Base-by-base conservation (phyloP, 2,797 vertebrate species). In the Sebastes matsubarae region DNA sequence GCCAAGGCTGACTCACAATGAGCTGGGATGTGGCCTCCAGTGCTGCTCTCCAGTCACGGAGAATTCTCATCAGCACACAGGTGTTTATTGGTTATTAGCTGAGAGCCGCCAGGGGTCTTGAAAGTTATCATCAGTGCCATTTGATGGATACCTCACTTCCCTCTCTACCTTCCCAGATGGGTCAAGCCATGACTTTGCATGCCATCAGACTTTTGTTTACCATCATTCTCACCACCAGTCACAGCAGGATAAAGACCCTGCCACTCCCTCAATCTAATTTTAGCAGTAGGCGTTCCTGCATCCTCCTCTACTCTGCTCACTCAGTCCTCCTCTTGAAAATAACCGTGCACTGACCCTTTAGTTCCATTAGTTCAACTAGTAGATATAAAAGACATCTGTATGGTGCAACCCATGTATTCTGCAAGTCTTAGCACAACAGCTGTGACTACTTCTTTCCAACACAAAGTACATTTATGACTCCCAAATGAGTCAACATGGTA, bases 231-330 rank as follows among this genome's bases (percentile, higher is more conserved):
- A n/a, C 9, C 9, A 11, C 0, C n/a, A 65, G 29, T 55, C 70
- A 65, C 69, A 76, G 42, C 69, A 55, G 68, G 46, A 77, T 69
- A 25, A 75, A 77, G 32, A 71, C 29, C 72, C 70, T 38, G 34
- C 59, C 61, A 4, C 81, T 83, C 70, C 77, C 68, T 68, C 10
- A 1, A 3, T 79, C 86, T 86, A 84, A 88, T 83, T 88, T 92
- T 83, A 81, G 79, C 66, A 69, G 7, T 3, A 82, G 75, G 67
- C 60, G 24, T 67, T 63, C 76, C 80, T 73, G 58, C 32, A 61
- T 77, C 68, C 61, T 34, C 72, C 66, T 64, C 67, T 65, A 1
- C 64, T 24, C 27, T 64, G 27, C 68, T 75, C 27, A 10, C 70
- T 75, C 24, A 7, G 22, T 22, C 29, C 42, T 30, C 75, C 70